Conservation (phyloP, 2,797 vertebrate genomes). For the Dendrocincla fuliginosa region DNA sequence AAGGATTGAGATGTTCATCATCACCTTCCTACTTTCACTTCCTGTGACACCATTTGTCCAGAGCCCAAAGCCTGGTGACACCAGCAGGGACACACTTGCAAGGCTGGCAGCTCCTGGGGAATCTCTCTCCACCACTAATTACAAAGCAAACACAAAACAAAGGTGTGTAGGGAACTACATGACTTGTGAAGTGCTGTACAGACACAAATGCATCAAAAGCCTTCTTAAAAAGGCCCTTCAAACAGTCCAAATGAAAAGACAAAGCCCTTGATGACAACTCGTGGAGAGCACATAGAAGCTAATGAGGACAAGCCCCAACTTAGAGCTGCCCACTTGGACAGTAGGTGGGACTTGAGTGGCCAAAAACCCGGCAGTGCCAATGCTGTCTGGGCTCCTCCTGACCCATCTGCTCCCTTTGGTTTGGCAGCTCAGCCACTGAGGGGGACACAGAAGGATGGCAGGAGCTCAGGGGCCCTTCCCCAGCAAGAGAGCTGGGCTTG, state of each 20-base stretch:
- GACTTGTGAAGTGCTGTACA: not conserved
- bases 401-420: not conserved
- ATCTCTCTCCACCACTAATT: not conserved
- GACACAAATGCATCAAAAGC: not conserved
- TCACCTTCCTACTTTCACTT: not conserved
- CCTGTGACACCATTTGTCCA: accelerated
- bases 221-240: not conserved
- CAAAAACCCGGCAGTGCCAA: not conserved
- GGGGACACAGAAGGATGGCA: not conserved
- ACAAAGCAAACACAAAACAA: not conserved
- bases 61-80: not conserved
- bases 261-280: not conserved
- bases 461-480: not conserved
- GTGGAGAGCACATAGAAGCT: not conserved
- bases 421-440: not conserved
- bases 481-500: not conserved
- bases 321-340: not conserved
- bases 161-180: not conserved
- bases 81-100: not conserved
- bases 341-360: not conserved
- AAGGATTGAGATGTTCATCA: not conserved
- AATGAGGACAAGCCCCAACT: not conserved
- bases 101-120: not conserved
- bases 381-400: not conserved
- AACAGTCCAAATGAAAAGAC: not conserved